Evolutionary conservation across 2,113 vertebrate species (phyloP), one percentile per base, ranked within the genome.

Genomic region (Peucedramus taeniatus): DNA sequence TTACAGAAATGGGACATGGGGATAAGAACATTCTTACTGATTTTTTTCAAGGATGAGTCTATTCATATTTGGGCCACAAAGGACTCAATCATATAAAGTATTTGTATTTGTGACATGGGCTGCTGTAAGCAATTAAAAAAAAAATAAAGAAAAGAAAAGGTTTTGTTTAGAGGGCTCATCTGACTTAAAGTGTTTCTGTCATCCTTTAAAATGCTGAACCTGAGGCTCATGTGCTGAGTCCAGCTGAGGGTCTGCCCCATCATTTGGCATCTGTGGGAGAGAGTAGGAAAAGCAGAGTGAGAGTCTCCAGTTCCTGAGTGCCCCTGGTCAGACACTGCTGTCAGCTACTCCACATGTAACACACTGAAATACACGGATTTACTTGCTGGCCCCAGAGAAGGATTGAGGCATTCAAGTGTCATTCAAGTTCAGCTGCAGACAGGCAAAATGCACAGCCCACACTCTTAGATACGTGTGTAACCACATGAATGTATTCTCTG

Each of bases 191-290:
- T 23, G 3, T 95, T 96, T 93, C 66, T 97, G 93, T 94, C 87
- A 77, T 70, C 50, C 44, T 93, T 72, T 94, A 91, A 97, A 95
- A 90, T 63, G 68, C 37, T 95, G 93, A 86, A 95, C 90, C 93
- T 63, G 71, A 83, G 87, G 92, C 71, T 94, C 33, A n/a, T 81
- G 59, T 44, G 30, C 30, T 63, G 35, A 80, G 68, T 83, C 82
- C 92, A 93, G 91, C 86, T 95, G 91, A 91, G 93, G 53, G 85
- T 87, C 72, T 84, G 49, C 61, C 60, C 91, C 80, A 87, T 49
- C 49, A 35, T 75, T 94, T 93, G 77, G 44, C 45, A 91, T 81
- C 42, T 69, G 26, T 72, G 75, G 40, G 45, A 74, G 16, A 37
- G 27, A 20, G 44, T 5, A 83, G 70, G 78, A 87, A 85, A 61